phyloP scores from a whole-genome alignment of 2,113 vertebrate species.

The Corynorhinus townsendii region DNA sequence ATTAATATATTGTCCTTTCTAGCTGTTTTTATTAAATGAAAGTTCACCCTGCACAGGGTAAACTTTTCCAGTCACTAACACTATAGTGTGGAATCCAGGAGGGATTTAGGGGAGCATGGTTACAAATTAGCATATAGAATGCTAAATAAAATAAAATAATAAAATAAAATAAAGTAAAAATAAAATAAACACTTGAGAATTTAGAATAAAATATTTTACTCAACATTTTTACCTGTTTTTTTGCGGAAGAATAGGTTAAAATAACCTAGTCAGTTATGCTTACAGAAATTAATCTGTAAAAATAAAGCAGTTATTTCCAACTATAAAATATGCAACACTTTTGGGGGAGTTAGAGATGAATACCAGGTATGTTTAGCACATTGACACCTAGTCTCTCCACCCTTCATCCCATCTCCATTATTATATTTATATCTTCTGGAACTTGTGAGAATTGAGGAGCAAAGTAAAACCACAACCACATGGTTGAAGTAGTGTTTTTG shows the following conservation, averaged over 20 bases:
- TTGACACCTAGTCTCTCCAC: background rate
- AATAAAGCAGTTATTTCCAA: background rate
- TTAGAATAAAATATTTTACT: background rate
- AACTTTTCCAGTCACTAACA: background rate
- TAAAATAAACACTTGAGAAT: background rate
- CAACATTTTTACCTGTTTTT: background rate
- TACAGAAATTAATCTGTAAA: background rate
- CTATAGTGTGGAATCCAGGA: background rate
- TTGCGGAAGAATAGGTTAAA: background rate
- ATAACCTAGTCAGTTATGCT: background rate
- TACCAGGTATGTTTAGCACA: background rate
- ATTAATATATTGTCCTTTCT: background rate
- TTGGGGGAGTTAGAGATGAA: background rate
- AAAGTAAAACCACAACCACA: background rate
- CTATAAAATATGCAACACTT: background rate
- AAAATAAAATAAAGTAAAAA: too few species aligned
- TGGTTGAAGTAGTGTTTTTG: background rate
- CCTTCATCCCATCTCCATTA: background rate
- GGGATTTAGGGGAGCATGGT: background rate
- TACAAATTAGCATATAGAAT: background rate
- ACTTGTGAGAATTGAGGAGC: background rate
- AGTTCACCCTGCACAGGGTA: background rate
- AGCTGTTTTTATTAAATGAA: background rate
- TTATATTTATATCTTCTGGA: background rate
- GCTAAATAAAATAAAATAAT: background rate